These are phyloP conservation scores for Erebia ligea DNA, from an alignment of 2,888 invertebrate species.

Conservation along the genomic window DNA sequence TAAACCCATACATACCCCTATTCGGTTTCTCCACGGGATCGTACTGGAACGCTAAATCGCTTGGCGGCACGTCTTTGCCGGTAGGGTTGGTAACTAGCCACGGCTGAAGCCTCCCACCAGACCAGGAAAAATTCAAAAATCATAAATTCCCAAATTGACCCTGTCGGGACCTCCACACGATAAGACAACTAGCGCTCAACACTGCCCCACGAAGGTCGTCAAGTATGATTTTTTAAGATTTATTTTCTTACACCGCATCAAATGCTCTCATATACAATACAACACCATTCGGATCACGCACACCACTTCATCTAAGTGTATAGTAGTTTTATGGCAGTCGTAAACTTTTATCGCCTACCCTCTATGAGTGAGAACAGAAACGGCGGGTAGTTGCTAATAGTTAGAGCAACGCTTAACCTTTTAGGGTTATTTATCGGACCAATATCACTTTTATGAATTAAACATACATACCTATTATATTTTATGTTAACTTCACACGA, in stretches of 20 bases:
- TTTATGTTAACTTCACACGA: neutral
- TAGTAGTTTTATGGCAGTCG: slow-evolving; percentile 46
- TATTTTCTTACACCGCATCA: neutral
- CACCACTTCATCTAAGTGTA: slow-evolving; percentile 43
- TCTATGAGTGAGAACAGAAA: slow-evolving; percentile 1
- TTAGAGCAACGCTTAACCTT: slow-evolving; percentile 8
- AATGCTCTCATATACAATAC: neutral
- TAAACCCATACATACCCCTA: too few species aligned
- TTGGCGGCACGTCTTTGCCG: too few species aligned
- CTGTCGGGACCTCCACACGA: too few species aligned
- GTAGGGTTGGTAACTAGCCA: too few species aligned
- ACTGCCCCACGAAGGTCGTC: too few species aligned
- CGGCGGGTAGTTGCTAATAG: neutral
- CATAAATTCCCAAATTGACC: too few species aligned
- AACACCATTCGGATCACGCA: slow-evolving; percentile 45
- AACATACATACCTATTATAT: neutral
- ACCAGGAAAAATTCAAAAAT: too few species aligned
- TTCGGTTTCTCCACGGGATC: too few species aligned
- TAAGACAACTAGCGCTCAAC: too few species aligned
- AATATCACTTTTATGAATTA: neutral
- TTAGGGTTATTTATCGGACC: neutral
- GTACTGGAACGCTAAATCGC: too few species aligned
- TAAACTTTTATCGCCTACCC: slow-evolving; percentile 40
- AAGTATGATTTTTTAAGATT: neutral
- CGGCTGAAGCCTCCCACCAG: too few species aligned